Evolutionary conservation across 2,113 vertebrate species (phyloP), one percentile per base, ranked within the genome.

Genomic region (Varanus komodoensis): DNA sequence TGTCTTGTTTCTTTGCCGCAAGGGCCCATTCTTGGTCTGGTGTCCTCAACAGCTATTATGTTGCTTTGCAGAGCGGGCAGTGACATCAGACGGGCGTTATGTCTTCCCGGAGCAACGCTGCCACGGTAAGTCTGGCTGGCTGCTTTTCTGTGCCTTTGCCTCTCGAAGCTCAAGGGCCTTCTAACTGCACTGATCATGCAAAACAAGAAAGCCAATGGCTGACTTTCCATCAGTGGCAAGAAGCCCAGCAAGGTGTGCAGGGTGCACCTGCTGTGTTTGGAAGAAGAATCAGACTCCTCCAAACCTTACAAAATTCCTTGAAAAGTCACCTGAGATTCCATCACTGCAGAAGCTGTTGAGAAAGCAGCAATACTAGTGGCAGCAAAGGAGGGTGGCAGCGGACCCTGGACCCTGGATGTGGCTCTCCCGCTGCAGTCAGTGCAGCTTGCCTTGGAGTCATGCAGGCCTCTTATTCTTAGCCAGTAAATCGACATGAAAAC

Each of bases 11-110:
- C 34, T 87, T 87, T 67, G 23, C 17, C 17, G 48, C n/a, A 67
- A 48, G 54, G 19, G 11, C 14, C 23, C 71, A 48, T 81, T 69
- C 50, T 34, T 69, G 69, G 52, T 8, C 12, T 73, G 38, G n/a
- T 29, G 3, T 32, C 34, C 54, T 71, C 52, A 8, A 29, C 87
- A 32, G 86, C 29, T 74, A 21, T 90, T 85, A 52, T 84, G 23
- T 2, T 15, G 1, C 97, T 95, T 97, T 97, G n/a, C 98, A 99
- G 98, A 99, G 95, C 96, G 98, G 84, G 98, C 98, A 0, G 97
- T 99, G 95, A 98, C 98, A 90, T 99, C 98, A 0, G 98, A 99
- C 3, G 98, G 98, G 93, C 98, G 98, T 74, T 99, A 98, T 61
- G 94, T 99, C 96, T 99, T 99, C 94, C 98, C 98, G 0, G 96